Evolutionary conservation across 2,113 vertebrate genomes (phyloP).

Genomic region (Heloderma charlesbogerti): DNA sequence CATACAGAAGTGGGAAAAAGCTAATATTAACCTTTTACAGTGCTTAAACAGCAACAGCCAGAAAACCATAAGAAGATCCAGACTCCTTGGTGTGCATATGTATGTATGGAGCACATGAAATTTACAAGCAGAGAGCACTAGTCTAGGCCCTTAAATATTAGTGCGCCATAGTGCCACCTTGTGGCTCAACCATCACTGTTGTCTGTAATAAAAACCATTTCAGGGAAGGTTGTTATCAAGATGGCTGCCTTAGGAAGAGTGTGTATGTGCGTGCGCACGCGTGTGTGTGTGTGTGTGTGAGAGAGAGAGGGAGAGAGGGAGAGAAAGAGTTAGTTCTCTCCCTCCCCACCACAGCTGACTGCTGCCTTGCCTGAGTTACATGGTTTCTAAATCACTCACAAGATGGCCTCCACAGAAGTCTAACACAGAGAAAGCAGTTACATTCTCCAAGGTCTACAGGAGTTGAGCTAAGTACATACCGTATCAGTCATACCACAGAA

Average conservation of each 20-base stretch:
- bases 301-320: neutral
- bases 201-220: slow-evolving; percentile 45
- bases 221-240: slow-evolving; percentile 59
- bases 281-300: neutral
- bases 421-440: slow-evolving; percentile 7
- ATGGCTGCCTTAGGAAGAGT: slow-evolving; percentile 69
- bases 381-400: slow-evolving; percentile 42
- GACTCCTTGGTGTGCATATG: slow-evolving; percentile 28
- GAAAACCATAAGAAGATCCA: slow-evolving; percentile 41
- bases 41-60: slow-evolving; percentile 10
- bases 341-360: slow-evolving; percentile 20
- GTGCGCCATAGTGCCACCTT: slow-evolving; percentile 73
- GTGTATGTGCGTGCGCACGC: neutral
- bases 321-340: neutral
- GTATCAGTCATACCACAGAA: slow-evolving; percentile 60
- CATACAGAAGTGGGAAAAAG: neutral
- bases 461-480: slow-evolving; percentile 47
- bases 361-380: slow-evolving; percentile 37
- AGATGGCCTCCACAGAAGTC: slow-evolving; percentile 47
- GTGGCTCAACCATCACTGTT: slow-evolving; percentile 58
- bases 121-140: slow-evolving; percentile 65
- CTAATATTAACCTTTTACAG: neutral
- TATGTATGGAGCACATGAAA: slow-evolving; percentile 30
- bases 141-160: slow-evolving; percentile 39
- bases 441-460: slow-evolving; percentile 4